Conservation (phyloP, 2,888 invertebrate genomes). For the Macrophya annulata region DNA sequence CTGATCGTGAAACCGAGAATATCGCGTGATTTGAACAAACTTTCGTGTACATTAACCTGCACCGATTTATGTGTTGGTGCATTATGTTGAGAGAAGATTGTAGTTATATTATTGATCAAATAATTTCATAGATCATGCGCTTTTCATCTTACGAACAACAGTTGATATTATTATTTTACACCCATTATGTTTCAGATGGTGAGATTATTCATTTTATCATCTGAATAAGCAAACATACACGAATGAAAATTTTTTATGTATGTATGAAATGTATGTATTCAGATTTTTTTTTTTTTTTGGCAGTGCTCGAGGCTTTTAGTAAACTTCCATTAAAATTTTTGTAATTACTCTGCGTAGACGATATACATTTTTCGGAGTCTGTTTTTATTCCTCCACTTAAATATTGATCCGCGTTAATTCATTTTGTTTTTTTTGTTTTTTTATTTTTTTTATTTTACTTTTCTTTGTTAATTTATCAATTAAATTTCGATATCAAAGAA, state of each 20-base stretch:
- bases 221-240: not conserved
- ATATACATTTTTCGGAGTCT: not conserved
- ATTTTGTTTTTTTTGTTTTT: too few relatives aligned
- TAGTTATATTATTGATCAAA: constrained; percentile 65
- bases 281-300: too few relatives aligned
- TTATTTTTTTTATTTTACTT: too few relatives aligned
- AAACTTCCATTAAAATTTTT: not conserved
- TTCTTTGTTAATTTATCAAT: not conserved
- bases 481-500: not conserved
- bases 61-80: not conserved
- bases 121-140: constrained; percentile 65
- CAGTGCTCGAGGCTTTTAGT: not conserved
- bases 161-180: not conserved
- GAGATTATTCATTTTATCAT: not conserved
- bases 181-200: not conserved
- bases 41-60: constrained; percentile 12
- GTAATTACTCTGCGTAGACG: not conserved
- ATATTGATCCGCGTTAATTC: not conserved
- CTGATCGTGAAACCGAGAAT: constrained; percentile 7
- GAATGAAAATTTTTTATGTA: not conserved
- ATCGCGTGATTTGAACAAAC: constrained; percentile 64
- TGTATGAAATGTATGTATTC: too few relatives aligned
- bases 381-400: not conserved
- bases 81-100: not conserved
- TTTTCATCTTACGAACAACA: constrained; percentile 46